Conservation (phyloP, 2,888 invertebrate genomes). For the Beris chalybata region DNA sequence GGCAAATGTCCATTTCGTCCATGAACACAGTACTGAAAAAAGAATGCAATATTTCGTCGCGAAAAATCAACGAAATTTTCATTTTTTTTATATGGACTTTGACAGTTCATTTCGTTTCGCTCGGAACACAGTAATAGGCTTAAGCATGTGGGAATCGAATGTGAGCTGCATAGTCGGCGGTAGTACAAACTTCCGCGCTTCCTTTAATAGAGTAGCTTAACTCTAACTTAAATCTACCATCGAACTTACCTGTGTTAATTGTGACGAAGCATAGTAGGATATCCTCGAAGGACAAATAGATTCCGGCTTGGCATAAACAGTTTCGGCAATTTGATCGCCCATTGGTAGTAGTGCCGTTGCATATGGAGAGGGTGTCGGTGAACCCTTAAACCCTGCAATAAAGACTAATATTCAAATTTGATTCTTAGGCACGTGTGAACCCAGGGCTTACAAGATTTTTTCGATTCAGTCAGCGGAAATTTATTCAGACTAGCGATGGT, state of each 20-base stretch:
- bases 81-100: no score
- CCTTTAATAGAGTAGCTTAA: no score
- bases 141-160: no score
- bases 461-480: conserved; percentile 61
- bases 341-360: conserved; percentile 66
- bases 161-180: no score
- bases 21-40: no score
- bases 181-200: no score
- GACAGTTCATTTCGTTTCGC: no score
- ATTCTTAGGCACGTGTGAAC: conserved; percentile 1
- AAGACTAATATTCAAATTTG: conserved; percentile 21
- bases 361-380: conserved; percentile 69
- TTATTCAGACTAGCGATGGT: conserved; percentile 82
- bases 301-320: conserved; percentile 64
- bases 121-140: no score
- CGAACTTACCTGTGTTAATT: conserved; percentile 66
- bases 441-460: conserved; percentile 53
- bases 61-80: no score
- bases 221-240: no score
- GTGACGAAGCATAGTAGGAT: conserved; percentile 80
- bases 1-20: no score
- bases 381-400: conserved; percentile 52
- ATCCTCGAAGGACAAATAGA: conserved; percentile 65
- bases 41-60: no score
- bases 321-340: conserved; percentile 54